These are phyloP conservation scores for Ridgeia piscesae DNA, from an alignment of 1,140 invertebrate species.

Conservation along the genomic window DNA sequence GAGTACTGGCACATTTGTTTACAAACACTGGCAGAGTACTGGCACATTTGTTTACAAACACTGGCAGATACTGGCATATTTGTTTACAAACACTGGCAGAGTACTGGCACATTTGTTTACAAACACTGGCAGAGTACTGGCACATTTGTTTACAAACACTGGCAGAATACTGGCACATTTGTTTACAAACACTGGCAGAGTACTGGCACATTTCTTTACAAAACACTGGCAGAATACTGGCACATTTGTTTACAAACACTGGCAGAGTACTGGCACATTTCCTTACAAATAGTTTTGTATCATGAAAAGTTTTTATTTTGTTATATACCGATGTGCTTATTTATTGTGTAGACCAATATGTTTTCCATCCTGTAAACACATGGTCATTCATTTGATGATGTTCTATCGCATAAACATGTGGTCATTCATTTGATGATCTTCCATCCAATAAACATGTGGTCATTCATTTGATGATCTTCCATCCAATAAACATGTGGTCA, in stretches of 20 bases:
- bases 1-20: neutral
- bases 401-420: too few relatives aligned
- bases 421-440: too few relatives aligned
- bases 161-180: neutral
- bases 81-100: slow-evolving; percentile 7
- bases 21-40: slow-evolving; percentile 9
- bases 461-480: too few relatives aligned
- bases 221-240: too few relatives aligned
- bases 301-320: neutral
- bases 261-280: too few relatives aligned
- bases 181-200: slow-evolving; percentile 10
- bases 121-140: slow-evolving; percentile 7
- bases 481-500: too few relatives aligned
- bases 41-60: neutral
- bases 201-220: neutral
- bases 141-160: neutral
- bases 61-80: neutral
- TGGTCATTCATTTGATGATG: too few relatives aligned
- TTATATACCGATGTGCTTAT: neutral
- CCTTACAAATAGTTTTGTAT: neutral
- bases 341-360: neutral
- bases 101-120: neutral
- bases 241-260: too few relatives aligned
- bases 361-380: too few relatives aligned
- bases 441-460: too few relatives aligned